Evolutionary conservation across 2,113 vertebrate genomes (phyloP).

Genomic region (Ivindomyrus marchei): DNA sequence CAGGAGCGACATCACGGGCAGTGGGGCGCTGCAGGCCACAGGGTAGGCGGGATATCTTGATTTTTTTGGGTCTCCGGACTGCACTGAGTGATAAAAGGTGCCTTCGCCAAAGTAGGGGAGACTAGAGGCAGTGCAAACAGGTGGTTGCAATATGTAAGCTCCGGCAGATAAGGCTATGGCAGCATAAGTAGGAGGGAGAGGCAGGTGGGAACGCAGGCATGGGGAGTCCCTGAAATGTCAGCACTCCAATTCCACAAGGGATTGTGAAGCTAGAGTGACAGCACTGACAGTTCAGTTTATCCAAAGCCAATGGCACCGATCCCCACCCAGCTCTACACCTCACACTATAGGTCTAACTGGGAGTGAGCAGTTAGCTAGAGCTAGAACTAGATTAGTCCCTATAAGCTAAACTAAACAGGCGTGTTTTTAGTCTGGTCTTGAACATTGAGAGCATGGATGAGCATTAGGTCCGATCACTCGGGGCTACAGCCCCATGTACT

Average conservation of each 20-base stretch:
- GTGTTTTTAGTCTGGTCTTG: neutral
- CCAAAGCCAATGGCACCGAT: neutral
- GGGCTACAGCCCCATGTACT: too few relatives aligned
- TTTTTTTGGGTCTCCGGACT: neutral
- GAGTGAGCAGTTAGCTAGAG: neutral
- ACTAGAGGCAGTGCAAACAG: too few relatives aligned
- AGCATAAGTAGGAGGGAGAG: neutral
- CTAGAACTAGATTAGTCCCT: neutral
- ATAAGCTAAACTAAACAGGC: neutral
- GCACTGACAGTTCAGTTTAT: neutral
- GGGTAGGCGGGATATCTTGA: neutral
- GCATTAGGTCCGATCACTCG: too few relatives aligned
- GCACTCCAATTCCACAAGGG: neutral
- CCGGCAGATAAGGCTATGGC: neutral
- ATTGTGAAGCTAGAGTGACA: too few relatives aligned
- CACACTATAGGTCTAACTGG: neutral
- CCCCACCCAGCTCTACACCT: neutral
- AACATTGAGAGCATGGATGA: neutral
- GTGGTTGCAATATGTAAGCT: neutral
- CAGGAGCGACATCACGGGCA: neutral
- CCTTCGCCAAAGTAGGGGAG: too few relatives aligned
- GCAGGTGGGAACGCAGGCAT: neutral
- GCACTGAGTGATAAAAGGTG: too few relatives aligned
- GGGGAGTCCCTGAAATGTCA: neutral
- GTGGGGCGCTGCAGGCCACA: neutral